Evolutionary conservation across 2,797 vertebrate genomes (phyloP).

Genomic region (Cichlasoma orientale): DNA sequence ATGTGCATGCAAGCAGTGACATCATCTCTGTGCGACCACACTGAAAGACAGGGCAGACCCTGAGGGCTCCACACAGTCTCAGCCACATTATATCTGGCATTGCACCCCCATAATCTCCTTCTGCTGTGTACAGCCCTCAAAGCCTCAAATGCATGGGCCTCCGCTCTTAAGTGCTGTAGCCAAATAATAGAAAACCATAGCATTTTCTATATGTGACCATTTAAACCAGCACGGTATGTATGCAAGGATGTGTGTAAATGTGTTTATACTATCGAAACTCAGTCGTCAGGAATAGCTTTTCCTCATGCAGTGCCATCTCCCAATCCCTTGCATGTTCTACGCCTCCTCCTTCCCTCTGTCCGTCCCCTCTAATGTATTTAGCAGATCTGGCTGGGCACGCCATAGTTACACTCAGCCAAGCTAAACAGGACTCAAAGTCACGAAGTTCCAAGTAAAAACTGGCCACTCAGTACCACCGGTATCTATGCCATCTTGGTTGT

Average conservation of each 20-base stretch:
- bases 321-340: slow-evolving; percentile 29
- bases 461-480: slow-evolving; percentile 37
- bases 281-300: slow-evolving; percentile 49
- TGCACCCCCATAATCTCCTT: slow-evolving; percentile 79
- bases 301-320: slow-evolving; percentile 46
- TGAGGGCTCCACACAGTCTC: slow-evolving; percentile 77
- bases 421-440: slow-evolving; percentile 77
- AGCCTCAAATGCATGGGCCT: slow-evolving; percentile 73
- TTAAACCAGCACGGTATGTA: slow-evolving; percentile 28
- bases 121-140: slow-evolving; percentile 69
- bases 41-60: slow-evolving; percentile 60
- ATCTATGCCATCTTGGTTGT: slow-evolving; percentile 49
- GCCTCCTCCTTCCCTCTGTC: slow-evolving; percentile 52
- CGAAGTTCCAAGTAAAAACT: slow-evolving; percentile 51
- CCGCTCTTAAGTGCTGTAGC: slow-evolving; percentile 55
- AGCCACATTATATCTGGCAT: slow-evolving; percentile 78
- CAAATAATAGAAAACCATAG: slow-evolving; percentile 62
- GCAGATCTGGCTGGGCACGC: slow-evolving; percentile 73
- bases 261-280: slow-evolving; percentile 51
- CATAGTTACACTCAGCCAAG: slow-evolving; percentile 68
- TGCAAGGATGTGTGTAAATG: slow-evolving; percentile 25
- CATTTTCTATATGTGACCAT: slow-evolving; percentile 60
- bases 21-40: slow-evolving; percentile 74
- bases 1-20: slow-evolving; percentile 55
- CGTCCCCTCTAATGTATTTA: slow-evolving; percentile 74